Evolutionary conservation across 2,797 vertebrate species (phyloP).

Genomic region (Ispidina picta): DNA sequence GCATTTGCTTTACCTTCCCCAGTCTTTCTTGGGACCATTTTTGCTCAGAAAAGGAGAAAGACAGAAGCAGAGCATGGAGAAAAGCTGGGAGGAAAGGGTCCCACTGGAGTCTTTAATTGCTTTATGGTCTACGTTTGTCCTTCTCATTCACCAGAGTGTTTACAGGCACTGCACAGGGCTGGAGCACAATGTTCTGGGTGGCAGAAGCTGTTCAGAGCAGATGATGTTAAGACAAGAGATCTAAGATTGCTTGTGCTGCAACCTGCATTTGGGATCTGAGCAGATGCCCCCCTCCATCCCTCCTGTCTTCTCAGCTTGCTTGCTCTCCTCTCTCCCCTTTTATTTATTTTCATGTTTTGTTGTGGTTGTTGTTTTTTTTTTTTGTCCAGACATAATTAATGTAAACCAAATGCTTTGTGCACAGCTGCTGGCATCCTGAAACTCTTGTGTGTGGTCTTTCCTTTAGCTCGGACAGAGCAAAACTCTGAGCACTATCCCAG

Average conservation of each 20-base stretch:
- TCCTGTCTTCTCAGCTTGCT: neutral
- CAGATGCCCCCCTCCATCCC: neutral
- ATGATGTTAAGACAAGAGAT: neutral
- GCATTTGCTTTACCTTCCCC: neutral
- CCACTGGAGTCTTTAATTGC: fast-evolving
- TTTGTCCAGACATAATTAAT: slow-evolving; percentile 38
- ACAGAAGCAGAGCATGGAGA: fast-evolving
- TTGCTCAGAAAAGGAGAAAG: neutral
- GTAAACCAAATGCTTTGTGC: slow-evolving; percentile 37
- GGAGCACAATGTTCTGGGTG: neutral
- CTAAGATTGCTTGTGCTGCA: neutral
- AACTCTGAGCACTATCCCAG: slow-evolving; percentile 42
- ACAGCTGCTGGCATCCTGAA: slow-evolving; percentile 51
- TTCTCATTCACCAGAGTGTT: neutral
- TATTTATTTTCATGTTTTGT: no score
- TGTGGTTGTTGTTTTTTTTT: neutral
- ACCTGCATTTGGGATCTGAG: neutral
- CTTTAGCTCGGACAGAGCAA: slow-evolving; percentile 38
- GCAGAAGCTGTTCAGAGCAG: neutral
- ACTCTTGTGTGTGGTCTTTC: slow-evolving; percentile 37
- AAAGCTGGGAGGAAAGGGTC: fast-evolving
- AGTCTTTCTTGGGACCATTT: neutral
- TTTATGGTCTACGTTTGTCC: fast-evolving
- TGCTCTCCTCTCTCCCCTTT: neutral
- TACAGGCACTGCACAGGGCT: fast-evolving